Base-by-base conservation (phyloP, 2,113 vertebrate species). In the Ctenodactylus gundi region DNA sequence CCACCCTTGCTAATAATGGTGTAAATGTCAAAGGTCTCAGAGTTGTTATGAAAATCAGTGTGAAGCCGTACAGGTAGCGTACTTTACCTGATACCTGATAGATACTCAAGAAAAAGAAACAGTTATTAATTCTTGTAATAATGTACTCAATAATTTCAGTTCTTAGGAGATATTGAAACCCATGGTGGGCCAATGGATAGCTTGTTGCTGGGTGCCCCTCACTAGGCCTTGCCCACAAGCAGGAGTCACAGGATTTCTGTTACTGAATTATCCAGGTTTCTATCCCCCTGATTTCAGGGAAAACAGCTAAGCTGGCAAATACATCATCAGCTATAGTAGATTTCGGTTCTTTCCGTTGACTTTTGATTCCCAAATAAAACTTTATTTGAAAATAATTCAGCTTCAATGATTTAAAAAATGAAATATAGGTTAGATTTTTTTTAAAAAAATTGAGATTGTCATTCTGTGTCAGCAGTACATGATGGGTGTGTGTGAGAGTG, bases 351-450 rank as follows among this genome's bases (percentile, higher is more conserved):
- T 88, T 57, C 23, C 83, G 23, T 67, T 51, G 46, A 55, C 62
- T 92, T 89, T 76, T n/a, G 55, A 46, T 64, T 81, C 29, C 27
- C 85, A 46, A 53, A 68, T 80, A 94, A 73, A 92, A 88, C 36
- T 67, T 90, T 85, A 31, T 76, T 23, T 86, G 68, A 83, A 93
- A 87, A 64, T 57, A 81, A 36, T 77, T 83, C 34, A 34, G 25
- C n/a, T 64, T 86, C 21, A 64, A 0, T 75, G 23, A 67, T 75
- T 67, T 68, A 36, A 85, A 88, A n/a, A 85, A 49, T 62, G 51
- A 70, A 88, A 23, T 34, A 58, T 9, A 60, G 27, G 41, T n/a
- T n/a, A 23, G 41, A 46, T 6, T 39, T 55, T 78, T 36, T 88
- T 72, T 73, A 39, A n/a, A n/a, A n/a, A n/a, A n/a, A n/a, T n/a